Conservation (phyloP, 2,888 invertebrate species). For the Agrotis ipsilon region DNA sequence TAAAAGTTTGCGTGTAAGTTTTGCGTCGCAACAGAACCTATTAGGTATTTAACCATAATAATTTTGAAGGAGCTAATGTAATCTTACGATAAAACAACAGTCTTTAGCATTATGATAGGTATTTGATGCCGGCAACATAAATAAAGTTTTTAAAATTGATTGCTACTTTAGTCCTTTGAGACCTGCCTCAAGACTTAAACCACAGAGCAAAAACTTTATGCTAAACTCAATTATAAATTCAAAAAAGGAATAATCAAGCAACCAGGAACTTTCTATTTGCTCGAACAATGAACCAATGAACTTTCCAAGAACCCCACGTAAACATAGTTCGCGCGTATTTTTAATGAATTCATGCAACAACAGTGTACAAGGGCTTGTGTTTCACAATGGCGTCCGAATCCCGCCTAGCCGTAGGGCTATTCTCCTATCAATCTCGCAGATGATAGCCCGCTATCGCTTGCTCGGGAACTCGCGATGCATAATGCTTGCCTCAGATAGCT, state of each 20-base stretch:
- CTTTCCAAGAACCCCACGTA: conserved; percentile 62
- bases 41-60: conserved; percentile 53
- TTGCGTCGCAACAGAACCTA: conserved; percentile 57
- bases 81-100: conserved; percentile 41
- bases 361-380: conserved; percentile 72
- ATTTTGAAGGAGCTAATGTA: conserved; percentile 41
- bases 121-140: conserved; percentile 6
- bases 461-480: conserved; percentile 86
- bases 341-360: conserved; percentile 81
- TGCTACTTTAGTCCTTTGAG: neutral
- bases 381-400: conserved; percentile 84
- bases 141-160: conserved; percentile 15
- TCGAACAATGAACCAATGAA: conserved; percentile 55
- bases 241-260: conserved; percentile 28
- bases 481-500: conserved; percentile 90
- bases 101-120: conserved; percentile 7
- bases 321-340: conserved; percentile 73
- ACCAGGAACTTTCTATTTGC: conserved; percentile 54
- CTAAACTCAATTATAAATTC: conserved; percentile 25
- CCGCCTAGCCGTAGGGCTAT: conserved; percentile 86
- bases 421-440: conserved; percentile 90
- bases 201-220: neutral
- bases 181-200: neutral
- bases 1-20: conserved; percentile 71
- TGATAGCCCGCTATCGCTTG: conserved; percentile 88